Evolutionary conservation across 2,113 vertebrate genomes (phyloP), one percentile per base, ranked within the genome.

Genomic region (Psettodes erumei): DNA sequence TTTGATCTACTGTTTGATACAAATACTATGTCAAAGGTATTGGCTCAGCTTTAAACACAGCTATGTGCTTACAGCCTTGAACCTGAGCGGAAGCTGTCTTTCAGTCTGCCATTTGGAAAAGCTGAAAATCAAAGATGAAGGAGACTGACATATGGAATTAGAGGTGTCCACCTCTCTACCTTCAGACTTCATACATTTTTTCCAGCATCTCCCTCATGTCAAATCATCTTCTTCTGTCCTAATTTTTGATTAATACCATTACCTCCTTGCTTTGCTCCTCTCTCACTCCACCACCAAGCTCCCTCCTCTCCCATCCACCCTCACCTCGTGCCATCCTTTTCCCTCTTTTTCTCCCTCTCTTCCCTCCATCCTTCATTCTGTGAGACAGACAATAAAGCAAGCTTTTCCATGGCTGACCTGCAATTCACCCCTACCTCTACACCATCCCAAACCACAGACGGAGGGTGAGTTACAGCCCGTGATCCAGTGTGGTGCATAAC

Each of bases 341-440:
- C 69, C 63, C 64, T 30, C 56, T 61, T 55, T 56, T 56, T 33
- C 74, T 75, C 83, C 16, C 59, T 23, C 75, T 72, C 59, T 77
- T 76, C 63, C 43, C 70, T 82, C 75, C 42, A 86, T 87, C 82
- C 70, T 75, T 86, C 86, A 83, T 84, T 86, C 79, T 77, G 59
- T 6, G 61, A 73, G 86, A 87, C 81, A 83, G 77, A 90, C 86
- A 89, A 87, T 86, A 87, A 81, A 88, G 79, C 75, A 79, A 76
- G 71, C 82, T 84, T 83, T 86, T 88, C 89, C 86, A 84, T 83
- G 88, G 80, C 82, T 94, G 92, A 94, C 91, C 92, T 88, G 80
- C 45, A 21, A 47, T 89, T 95, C 91, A 94, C 91, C 92, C 88
- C 83, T 79, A 75, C 87, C 87, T 88, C 90, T 65, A 62, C 77